Evolutionary conservation across 2,113 vertebrate species (phyloP).

Genomic region (Dolichallabes microphthalmus): DNA sequence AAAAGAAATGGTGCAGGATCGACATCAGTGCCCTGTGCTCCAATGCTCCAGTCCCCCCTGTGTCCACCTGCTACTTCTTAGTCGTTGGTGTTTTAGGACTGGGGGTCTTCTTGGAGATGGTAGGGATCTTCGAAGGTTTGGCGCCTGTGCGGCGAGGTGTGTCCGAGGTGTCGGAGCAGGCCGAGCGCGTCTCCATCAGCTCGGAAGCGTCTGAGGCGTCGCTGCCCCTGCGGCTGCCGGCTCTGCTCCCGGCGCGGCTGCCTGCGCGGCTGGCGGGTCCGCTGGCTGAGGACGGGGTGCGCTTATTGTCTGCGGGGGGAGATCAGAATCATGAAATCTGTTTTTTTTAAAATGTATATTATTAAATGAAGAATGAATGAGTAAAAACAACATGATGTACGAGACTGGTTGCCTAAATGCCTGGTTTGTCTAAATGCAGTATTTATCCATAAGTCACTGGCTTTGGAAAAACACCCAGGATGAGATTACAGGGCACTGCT

Average conservation of each 20-base stretch:
- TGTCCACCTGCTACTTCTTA: constrained; percentile 73
- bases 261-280: constrained; percentile 79
- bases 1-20: constrained; percentile 41
- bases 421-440: neutral
- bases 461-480: neutral
- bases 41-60: constrained; percentile 12
- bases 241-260: constrained; percentile 87
- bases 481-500: neutral
- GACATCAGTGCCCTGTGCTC: constrained; percentile 14
- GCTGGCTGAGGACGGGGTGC: constrained; percentile 69
- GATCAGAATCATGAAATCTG: neutral
- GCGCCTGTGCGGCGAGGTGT: constrained; percentile 81
- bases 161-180: constrained; percentile 93
- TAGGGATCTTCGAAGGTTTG: constrained; percentile 95
- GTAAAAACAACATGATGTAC: neutral
- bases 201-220: constrained; percentile 95
- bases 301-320: constrained; percentile 81
- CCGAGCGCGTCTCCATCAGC: constrained; percentile 88
- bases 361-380: neutral
- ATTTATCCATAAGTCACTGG: too few species aligned
- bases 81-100: constrained; percentile 82
- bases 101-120: constrained; percentile 90
- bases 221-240: constrained; percentile 91
- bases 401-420: neutral
- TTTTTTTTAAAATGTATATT: too few species aligned